These are phyloP conservation scores for Centrocercus urophasianus DNA, from an alignment of 2,113 vertebrate species.

Conservation along the genomic window DNA sequence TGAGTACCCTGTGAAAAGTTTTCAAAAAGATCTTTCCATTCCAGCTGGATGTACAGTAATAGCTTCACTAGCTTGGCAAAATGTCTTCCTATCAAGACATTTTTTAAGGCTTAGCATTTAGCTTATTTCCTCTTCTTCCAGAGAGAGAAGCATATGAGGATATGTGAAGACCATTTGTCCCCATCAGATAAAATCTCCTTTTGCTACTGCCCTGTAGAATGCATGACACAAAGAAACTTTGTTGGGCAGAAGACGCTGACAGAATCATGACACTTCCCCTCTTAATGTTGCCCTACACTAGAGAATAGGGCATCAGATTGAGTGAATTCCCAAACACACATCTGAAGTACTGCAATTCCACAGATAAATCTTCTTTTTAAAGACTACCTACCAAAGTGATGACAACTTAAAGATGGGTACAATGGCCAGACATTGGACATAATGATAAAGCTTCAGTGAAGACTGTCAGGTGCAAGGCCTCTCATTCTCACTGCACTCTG, in stretches of 20 bases:
- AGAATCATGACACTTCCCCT: background rate
- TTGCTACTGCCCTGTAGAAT: background rate
- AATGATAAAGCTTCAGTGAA: background rate
- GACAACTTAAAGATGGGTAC: background rate
- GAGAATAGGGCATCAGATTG: background rate
- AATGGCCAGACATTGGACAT: background rate
- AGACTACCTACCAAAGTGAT: background rate
- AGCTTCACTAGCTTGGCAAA: background rate
- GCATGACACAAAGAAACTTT: fast-evolving
- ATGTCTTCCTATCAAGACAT: background rate
- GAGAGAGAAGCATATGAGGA: fast-evolving
- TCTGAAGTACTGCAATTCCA: background rate
- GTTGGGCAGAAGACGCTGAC: background rate
- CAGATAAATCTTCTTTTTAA: background rate
- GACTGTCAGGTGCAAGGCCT: background rate
- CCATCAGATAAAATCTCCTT: background rate
- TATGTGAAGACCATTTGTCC: background rate
- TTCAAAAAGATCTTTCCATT: background rate
- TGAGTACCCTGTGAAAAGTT: background rate
- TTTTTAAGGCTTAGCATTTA: background rate
- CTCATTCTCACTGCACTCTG: background rate
- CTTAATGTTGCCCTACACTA: fast-evolving
- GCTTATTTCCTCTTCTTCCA: background rate
- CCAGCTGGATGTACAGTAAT: background rate
- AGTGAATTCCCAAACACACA: background rate